Base-by-base conservation (phyloP, 2,797 vertebrate genomes). In the Onychomys arenicola region DNA sequence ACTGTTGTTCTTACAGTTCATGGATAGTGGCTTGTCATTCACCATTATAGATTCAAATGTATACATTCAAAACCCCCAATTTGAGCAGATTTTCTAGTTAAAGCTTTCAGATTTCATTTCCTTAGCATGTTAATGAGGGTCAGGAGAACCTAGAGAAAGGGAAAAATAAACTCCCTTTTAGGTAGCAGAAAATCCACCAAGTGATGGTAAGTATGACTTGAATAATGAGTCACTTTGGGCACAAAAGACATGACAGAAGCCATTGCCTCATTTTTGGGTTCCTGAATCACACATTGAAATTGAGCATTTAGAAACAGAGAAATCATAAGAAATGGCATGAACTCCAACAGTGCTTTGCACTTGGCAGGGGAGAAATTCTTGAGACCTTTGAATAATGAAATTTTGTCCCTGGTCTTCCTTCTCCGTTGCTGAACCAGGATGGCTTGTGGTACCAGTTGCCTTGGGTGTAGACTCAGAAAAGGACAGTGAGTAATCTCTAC, bases 371-470 rank as follows among this genome's bases (percentile, higher is more conserved):
- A 84, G 85, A 94, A 80, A 40, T 71, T 55, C 63, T 90, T 40
- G 63, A 81, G 69, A 63, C 0, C 4, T 55, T 49, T 63, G n/a
- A 94, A 90, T 65, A 85, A 75, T 34, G 27, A 65, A 69, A 61
- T 61, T 87, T 85, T 93, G 34, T 89, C 57, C 63, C 63, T 89
- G 32, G 3, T 94, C n/a, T 85, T 87, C 76, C 37, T 96, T 85
- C 21, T 87, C 55, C 61, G 59, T 77, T 88, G 94, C 40, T 78
- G 13, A 21, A 32, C 40, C 1, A 83, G 19, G 29, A 32, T 94
- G 40, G 11, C 63, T 61, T 78, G 23, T 61, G 29, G 83, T 88
- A 46, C 57, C 89, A 95, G 32, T 88, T 75, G 73, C 11, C 43
- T 2, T n/a, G 61, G 43, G 29, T 67, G 85, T 85, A 89, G 55